Base-by-base conservation (phyloP, 2,113 vertebrate genomes). In the Sardina pilchardus region DNA sequence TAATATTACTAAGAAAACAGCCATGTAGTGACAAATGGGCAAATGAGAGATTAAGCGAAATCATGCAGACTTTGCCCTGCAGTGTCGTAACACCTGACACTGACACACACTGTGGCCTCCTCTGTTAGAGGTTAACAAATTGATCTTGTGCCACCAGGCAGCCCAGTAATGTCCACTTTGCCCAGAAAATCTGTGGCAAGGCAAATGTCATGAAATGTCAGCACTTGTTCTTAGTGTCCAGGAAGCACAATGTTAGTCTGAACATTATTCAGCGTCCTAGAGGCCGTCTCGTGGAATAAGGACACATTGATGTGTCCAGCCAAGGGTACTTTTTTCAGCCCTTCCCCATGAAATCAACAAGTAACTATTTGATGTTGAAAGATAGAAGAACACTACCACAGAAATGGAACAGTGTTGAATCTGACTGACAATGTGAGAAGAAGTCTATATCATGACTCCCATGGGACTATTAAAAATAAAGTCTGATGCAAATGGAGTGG, bases 181-280 rank as follows among this genome's bases (percentile, higher is more conserved):
- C 34, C 83, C 88, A 91, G 87, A 89, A 87, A 87, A 91, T 88
- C 90, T 86, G 89, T 84, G 88, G 84, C 81, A 82, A 92, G 82
- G 88, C 88, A 94, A 95, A 95, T 94, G 94, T 93, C 93, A 94
- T 88, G 89, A 93, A 94, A 95, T 95, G 94, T 91, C 93, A 94
- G 89, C 83, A 81, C 84, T 48, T 81, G 83, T 87, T 89, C 91
- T 88, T 88, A 89, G 88, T 78, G 56, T 88, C 91, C 90, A 86
- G 91, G 89, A 90, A 92, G 92, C 85, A 88, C 94, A 94, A 94
- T 93, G 93, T 94, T 94, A 94, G 71, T 78, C 36, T 78, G 71
- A 78, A 16, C 71, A 78, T 78, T 78, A 34, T 78, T 12, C 10
- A 78, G 30, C 19, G 30, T 63, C 59, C 59, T 63, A 63, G 59